These are phyloP conservation scores for Spinibarbus caldwelli DNA, from an alignment of 2,797 vertebrate genomes.

Conservation along the genomic window DNA sequence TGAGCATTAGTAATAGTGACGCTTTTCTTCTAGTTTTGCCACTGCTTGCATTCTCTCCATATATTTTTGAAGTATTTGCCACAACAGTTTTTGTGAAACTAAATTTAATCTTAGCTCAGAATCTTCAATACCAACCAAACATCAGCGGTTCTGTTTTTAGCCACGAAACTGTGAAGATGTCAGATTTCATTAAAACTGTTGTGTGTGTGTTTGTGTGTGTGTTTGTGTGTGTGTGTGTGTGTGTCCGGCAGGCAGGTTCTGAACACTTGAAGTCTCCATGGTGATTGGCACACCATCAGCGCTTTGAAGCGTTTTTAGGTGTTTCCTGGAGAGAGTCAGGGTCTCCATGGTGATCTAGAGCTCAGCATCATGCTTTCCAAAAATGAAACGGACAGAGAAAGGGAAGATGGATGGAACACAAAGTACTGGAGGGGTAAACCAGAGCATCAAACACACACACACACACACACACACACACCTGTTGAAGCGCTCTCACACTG, in stretches of 20 bases:
- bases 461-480: not conserved
- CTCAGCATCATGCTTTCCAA: constrained; percentile 19
- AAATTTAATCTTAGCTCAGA: constrained; percentile 18
- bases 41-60: not conserved
- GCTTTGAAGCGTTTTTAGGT: constrained; percentile 35
- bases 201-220: too few species aligned
- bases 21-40: not conserved
- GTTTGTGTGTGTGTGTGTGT: constrained; percentile 21
- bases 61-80: not conserved
- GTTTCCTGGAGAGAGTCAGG: constrained; percentile 46
- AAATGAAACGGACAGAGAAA: not conserved
- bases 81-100: not conserved
- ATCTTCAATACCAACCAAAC: not conserved
- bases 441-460: not conserved
- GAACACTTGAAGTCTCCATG: constrained; percentile 47
- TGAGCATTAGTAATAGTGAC: too few species aligned
- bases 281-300: constrained; percentile 51
- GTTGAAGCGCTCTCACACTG: too few species aligned
- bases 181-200: constrained; percentile 34
- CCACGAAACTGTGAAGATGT: constrained; percentile 42
- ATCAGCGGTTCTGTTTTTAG: constrained; percentile 34
- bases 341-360: constrained; percentile 52
- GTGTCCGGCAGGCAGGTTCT: constrained; percentile 39
- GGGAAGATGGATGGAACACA: not conserved
- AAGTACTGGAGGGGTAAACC: not conserved